Conservation (phyloP, 2,888 invertebrate species). For the Oxytorus armatus region DNA sequence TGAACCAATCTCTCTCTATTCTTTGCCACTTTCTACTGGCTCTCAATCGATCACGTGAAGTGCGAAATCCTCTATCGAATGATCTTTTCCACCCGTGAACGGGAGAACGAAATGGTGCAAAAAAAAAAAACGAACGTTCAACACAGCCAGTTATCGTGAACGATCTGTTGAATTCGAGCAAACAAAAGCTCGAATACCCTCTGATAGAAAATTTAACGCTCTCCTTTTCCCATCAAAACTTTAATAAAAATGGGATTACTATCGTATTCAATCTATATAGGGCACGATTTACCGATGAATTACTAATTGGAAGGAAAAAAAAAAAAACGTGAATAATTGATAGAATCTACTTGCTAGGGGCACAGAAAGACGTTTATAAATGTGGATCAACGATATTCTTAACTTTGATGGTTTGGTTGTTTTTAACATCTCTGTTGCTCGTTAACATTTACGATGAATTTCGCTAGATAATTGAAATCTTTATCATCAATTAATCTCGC, state of each 20-base stretch:
- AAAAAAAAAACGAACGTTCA: conserved; percentile 1
- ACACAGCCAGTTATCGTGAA: not conserved
- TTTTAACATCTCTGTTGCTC: no score
- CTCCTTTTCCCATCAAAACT: not conserved
- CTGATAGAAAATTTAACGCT: not conserved
- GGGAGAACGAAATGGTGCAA: not conserved
- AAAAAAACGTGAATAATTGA: no score
- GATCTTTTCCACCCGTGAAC: not conserved
- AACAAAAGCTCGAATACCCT: not conserved
- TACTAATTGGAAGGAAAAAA: no score
- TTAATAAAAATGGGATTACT: not conserved
- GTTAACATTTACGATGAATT: no score
- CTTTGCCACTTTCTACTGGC: conserved; percentile 2
- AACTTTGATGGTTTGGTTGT: no score
- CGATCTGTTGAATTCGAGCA: not conserved
- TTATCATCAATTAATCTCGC: no score
- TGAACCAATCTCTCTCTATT: conserved; percentile 8
- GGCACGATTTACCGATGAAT: not conserved
- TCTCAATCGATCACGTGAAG: conserved; percentile 11
- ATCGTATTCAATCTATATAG: not conserved
- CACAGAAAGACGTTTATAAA: no score
- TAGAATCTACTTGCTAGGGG: no score
- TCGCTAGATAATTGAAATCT: no score
- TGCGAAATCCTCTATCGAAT: conserved; percentile 10
- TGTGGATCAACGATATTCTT: no score